Conservation (phyloP, 2,113 vertebrate genomes). For the Gavia stellata region DNA sequence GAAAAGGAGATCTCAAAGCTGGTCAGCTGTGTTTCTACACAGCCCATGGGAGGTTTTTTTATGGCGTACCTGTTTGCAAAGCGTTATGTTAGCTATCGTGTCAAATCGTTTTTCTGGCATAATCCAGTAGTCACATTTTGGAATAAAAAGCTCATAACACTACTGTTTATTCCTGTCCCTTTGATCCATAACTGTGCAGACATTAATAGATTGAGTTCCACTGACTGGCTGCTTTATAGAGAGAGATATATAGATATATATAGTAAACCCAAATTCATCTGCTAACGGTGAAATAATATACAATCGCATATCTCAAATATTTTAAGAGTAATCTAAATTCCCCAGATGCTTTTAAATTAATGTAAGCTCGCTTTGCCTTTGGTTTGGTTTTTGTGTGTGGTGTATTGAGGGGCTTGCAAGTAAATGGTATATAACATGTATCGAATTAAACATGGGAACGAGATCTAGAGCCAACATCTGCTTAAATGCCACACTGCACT, state of each 20-base stretch:
- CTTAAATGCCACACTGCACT: neutral
- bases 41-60: neutral
- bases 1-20: neutral
- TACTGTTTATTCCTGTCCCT: neutral
- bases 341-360: neutral
- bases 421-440: neutral
- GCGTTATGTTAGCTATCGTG: neutral
- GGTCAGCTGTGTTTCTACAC: too few relatives aligned
- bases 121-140: neutral
- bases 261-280: neutral
- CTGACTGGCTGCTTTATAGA: neutral
- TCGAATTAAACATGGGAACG: neutral
- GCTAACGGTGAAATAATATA: neutral
- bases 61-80: neutral
- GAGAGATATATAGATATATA: neutral
- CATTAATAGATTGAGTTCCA: neutral
- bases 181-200: neutral
- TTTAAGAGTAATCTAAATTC: slow-evolving; percentile 33
- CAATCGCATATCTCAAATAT: slow-evolving; percentile 21
- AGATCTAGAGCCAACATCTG: neutral
- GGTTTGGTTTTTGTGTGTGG: neutral
- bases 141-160: neutral
- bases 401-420: neutral
- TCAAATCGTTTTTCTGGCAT: neutral
- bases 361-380: neutral